Conservation (phyloP, 2,113 vertebrate species). For the Grammomys dolichurus region DNA sequence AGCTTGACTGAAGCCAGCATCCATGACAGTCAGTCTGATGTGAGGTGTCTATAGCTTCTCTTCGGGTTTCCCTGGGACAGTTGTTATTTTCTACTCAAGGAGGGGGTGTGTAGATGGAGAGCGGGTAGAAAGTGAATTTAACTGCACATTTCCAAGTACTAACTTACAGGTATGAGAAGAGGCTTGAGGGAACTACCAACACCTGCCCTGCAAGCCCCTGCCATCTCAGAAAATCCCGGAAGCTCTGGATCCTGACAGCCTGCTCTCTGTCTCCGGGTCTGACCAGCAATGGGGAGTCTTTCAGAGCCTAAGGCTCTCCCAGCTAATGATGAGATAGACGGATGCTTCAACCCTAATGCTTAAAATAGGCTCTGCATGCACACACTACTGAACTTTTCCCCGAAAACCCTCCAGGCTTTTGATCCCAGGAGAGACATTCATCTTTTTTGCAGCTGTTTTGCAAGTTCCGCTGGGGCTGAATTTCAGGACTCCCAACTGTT, state of each 20-base stretch:
- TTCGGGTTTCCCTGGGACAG: slow-evolving; percentile 61
- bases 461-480: slow-evolving; percentile 66
- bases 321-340: not conserved
- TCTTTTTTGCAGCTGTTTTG: slow-evolving; percentile 78
- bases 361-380: not conserved
- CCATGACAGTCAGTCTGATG: slow-evolving; percentile 42
- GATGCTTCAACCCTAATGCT: not conserved
- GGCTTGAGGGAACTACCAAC: not conserved
- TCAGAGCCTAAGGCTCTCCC: not conserved
- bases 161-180: slow-evolving; percentile 21
- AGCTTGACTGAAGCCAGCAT: slow-evolving; percentile 60
- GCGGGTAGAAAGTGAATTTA: slow-evolving; percentile 30
- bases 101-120: not conserved
- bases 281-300: not conserved
- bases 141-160: slow-evolving; percentile 45
- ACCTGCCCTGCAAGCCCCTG: slow-evolving; percentile 41
- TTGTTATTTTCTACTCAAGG: slow-evolving; percentile 44
- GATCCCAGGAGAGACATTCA: slow-evolving; percentile 72
- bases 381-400: slow-evolving; percentile 69
- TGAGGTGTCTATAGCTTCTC: slow-evolving; percentile 56
- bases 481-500: slow-evolving; percentile 74
- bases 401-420: slow-evolving; percentile 63
- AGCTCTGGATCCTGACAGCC: not conserved
- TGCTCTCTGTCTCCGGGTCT: not conserved
- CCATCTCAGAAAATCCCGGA: not conserved